Base-by-base conservation (phyloP, 2,113 vertebrate species). In the Sorex araneus region DNA sequence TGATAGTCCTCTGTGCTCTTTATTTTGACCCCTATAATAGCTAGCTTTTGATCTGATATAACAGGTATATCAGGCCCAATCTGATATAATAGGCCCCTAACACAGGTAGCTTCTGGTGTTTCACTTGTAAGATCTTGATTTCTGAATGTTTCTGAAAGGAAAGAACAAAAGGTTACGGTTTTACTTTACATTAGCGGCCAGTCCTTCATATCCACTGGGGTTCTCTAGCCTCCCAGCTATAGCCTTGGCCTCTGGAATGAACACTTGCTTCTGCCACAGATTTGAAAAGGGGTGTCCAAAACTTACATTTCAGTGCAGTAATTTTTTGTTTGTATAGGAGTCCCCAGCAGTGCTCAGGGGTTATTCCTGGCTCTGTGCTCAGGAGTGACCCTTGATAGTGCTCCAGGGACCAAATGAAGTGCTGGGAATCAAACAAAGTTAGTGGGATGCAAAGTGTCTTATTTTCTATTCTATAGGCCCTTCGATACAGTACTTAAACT, bases 131-230 rank as follows among this genome's bases (percentile, higher is more conserved):
- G 73, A 80, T n/a, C 13, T 54, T 70, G 47, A 50, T 93, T 43
- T 81, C 75, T 40, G 19, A 79, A 60, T 45, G 40, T 28, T 92
- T 76, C 86, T 60, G 43, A 95, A 92, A 66, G 71, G 50, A 80
- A 87, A 84, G 43, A n/a, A 73, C 8, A 74, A 89, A 43, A 89
- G 16, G 57, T 21, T 79, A n/a, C 25, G 27, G 1, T 92, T 27
- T 57, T 25, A 32, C 47, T 89, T 66, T 74, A 69, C 30, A n/a
- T 43, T 80, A 70, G 45, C 64, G 71, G 21, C 43, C n/a, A 21
- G 16, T 30, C 27, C 77, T 92, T 54, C 79, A 18, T 60, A 57
- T n/a, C 21, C 3, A 67, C 75, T 66, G 64, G 76, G 28, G 18
- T 78, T 79, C 79, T 64, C 21, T 27, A 60, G 40, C 28, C 64